Percentiles rank a stretch among this genome's conserved stretches.
phyloP scores from a whole-genome alignment of 92 coral and sea anemone species.

The Isaurus tuberculatus region DNA sequence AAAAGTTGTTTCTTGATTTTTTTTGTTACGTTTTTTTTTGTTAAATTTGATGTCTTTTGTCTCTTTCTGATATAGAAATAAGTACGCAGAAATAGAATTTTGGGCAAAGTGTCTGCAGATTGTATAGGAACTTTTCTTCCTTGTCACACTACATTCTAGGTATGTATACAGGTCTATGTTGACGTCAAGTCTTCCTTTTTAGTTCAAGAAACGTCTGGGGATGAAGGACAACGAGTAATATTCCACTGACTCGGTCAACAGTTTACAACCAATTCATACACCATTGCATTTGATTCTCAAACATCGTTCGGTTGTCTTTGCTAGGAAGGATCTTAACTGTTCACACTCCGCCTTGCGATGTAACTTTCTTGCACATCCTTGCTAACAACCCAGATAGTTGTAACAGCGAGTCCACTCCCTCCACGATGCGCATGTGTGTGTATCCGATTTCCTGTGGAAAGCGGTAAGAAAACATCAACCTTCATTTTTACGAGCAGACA shows the following conservation, averaged over 20 bases:
- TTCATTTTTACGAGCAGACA: background rate
- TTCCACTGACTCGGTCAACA: background rate
- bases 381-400: constrained; percentile 86
- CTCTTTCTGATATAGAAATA: too few relatives aligned
- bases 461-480: background rate
- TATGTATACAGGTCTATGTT: too few relatives aligned
- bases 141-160: too few relatives aligned
- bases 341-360: constrained; percentile 19
- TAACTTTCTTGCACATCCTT: constrained; percentile 85
- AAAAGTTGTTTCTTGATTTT: too few relatives aligned
- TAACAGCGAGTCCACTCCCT: constrained; percentile 86
- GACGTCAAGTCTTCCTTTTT: too few relatives aligned
- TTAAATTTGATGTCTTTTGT: too few relatives aligned
- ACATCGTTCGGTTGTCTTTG: background rate
- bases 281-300: background rate
- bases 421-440: constrained; percentile 96
- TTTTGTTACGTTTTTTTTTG: too few relatives aligned
- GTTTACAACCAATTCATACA: background rate
- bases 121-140: too few relatives aligned
- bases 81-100: too few relatives aligned
- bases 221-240: background rate
- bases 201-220: too few relatives aligned
- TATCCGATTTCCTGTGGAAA: constrained; percentile 92
- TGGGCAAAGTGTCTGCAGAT: too few relatives aligned
- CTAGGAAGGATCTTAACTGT: background rate